Evolutionary conservation across 2,113 vertebrate species (phyloP), one percentile per base, ranked within the genome.

Genomic region (Maccullochella peelii): DNA sequence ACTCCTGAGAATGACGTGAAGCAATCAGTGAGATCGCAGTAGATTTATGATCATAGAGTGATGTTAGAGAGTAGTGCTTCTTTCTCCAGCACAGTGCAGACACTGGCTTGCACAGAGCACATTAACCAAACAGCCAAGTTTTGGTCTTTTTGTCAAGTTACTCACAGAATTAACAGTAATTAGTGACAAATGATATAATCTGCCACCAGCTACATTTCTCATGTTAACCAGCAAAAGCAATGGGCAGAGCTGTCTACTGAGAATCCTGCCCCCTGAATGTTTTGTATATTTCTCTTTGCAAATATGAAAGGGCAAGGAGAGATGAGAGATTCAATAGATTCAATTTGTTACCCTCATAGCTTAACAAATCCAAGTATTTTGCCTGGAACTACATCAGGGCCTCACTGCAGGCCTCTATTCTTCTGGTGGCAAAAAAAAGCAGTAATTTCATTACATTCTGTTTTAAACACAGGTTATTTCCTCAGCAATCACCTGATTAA

Each of bases 381-480:
- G 58, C 50, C 65, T 44, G 25, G 58, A 77, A 33, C 6, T 2
- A 0, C n/a, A 57, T 33, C n/a, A 40, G 52, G 40, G 62, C n/a
- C 25, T 77, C 62, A 5, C 15, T 47, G 16, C 49, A 1, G 42
- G 42, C 2, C 44, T 15, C 14, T 16, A 14, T 11, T 10, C 40
- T 42, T 42, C 40, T 42, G 40, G 40, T 42, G 9, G 20, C 8
- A 62, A 57, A 23, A 42, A 5, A 30, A 30, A 16, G n/a, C 40
- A 38, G 40, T 0, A 4, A 73, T 85, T 63, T 80, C 25, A 70
- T 74, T 25, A 66, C 47, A 40, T 30, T 30, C 58, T 38, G 9
- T 20, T 67, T 44, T 4, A 1, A 71, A 71, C 15, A 4, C 42
- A 69, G 10, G 49, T 49, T 52, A 40, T 77, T 83, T 69, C 67